Evolutionary conservation across 2,797 vertebrate genomes (phyloP), one percentile per base, ranked within the genome.

Genomic region (Labroides dimidiatus): DNA sequence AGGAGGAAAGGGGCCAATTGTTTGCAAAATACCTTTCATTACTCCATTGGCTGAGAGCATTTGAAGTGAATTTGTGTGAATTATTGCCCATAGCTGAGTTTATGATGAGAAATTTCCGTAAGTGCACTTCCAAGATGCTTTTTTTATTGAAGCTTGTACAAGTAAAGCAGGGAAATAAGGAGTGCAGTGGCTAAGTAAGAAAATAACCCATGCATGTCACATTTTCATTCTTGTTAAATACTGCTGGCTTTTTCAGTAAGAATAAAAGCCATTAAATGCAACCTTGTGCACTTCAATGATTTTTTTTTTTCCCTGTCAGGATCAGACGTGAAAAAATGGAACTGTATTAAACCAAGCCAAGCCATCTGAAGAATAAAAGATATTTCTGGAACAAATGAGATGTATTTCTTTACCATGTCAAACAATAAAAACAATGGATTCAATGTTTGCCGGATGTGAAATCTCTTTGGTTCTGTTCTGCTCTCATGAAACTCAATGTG

Each of bases 21-120:
- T 89, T 89, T 84, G 84, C 76, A 87, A 91, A 92, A 89, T 81
- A 84, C 77, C 76, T 82, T 86, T 83, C 78, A 86, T 90, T 91
- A 77, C 80, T 84, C 79, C 69, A 73, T 82, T 76, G 71, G 76
- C 77, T 64, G 69, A 67, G 66, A 83, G 77, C 82, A 76, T 87
- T 82, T 79, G 63, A 82, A 82, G 72, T 63, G 47, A 82, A 82
- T 85, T 82, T 84, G 66, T 77, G 64, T 80, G 80, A 86, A 78
- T 81, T 80, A 85, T 85, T 69, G 80, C 74, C 73, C 75, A 78
- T 69, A 66, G 81, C 64, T 61, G 69, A 81, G 75, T 87, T 85
- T 82, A 85, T 75, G 69, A 80, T 67, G 70, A 81, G 65, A 64
- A 81, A 74, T 85, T 70, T 84, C 69, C 14, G 16, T 79, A 84